A percentile compares a stretch with the other conserved stretches of the same genome.
These are phyloP conservation scores for Muraenolepis orangiensis DNA, from an alignment of 2,797 vertebrate genomes.

Conservation along the genomic window DNA sequence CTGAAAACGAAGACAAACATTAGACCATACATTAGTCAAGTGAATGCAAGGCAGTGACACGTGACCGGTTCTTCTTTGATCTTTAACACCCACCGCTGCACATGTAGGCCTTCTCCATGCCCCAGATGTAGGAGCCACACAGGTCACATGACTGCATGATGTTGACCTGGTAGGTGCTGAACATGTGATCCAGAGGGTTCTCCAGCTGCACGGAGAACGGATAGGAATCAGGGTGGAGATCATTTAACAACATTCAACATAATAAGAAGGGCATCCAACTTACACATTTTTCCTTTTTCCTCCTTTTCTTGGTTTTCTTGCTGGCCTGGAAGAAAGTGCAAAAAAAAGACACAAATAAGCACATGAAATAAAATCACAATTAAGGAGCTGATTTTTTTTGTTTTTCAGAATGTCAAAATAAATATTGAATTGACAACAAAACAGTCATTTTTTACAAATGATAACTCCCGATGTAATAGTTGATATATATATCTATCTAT, in stretches of 20 bases:
- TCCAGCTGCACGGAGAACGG: conserved; percentile 68
- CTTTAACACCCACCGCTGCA: conserved; percentile 82
- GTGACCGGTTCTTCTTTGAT: background rate
- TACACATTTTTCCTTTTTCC: conserved; percentile 84
- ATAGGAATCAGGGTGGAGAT: background rate
- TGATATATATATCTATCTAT: background rate
- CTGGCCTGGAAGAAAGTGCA: conserved; percentile 58
- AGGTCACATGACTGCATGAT: conserved; percentile 94
- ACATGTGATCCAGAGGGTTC: conserved; percentile 84
- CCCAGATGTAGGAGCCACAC: conserved; percentile 93
- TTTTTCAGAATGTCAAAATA: background rate
- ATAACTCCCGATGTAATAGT: background rate
- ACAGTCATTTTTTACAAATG: background rate
- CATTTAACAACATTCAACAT: background rate
- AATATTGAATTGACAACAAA: background rate
- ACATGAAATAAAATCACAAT: conserved; percentile 10
- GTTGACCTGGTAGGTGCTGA: conserved; percentile 91
- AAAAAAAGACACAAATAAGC: conserved; percentile 2
- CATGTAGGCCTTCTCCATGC: conserved; percentile 95
- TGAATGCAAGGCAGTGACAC: background rate
- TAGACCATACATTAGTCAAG: background rate
- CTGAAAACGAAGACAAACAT: conserved; percentile 67
- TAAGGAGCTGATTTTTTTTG: background rate
- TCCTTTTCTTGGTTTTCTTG: conserved; percentile 81
- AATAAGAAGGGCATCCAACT: conserved; percentile 51